Evolutionary conservation across 2,888 invertebrate species (phyloP).

Genomic region (Troilus luridus): DNA sequence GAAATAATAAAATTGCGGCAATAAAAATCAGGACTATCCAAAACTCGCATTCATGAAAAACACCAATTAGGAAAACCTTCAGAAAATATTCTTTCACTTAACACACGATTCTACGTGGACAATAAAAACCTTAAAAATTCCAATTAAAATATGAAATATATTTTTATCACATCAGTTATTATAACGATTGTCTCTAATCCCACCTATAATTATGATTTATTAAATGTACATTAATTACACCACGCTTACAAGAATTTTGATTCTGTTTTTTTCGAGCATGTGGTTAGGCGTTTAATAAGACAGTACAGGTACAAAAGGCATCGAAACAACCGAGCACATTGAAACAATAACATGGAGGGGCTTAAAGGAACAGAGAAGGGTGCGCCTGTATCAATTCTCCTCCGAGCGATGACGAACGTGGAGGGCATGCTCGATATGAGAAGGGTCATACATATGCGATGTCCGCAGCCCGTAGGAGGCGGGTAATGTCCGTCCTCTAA

Average conservation of each 20-base stretch:
- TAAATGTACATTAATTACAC: no score
- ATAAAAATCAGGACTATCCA: no score
- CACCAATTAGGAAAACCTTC: no score
- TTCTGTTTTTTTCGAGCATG: background rate
- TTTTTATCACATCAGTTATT: no score
- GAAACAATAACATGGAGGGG: background rate
- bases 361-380: background rate
- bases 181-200: no score
- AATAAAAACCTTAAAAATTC: no score
- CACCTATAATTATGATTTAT: no score
- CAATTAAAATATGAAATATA: no score
- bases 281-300: background rate
- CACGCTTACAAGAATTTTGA: background rate
- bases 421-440: background rate
- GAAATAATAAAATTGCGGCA: no score
- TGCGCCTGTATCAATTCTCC: conserved; percentile 10
- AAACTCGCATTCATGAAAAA: no score
- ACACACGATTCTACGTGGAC: no score
- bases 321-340: background rate
- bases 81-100: no score
- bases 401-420: background rate
- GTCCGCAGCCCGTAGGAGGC: background rate
- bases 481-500: background rate
- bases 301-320: background rate
- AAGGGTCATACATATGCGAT: background rate